Evolutionary conservation across 2,888 invertebrate genomes (phyloP).

Genomic region (Callyntrura sp.): DNA sequence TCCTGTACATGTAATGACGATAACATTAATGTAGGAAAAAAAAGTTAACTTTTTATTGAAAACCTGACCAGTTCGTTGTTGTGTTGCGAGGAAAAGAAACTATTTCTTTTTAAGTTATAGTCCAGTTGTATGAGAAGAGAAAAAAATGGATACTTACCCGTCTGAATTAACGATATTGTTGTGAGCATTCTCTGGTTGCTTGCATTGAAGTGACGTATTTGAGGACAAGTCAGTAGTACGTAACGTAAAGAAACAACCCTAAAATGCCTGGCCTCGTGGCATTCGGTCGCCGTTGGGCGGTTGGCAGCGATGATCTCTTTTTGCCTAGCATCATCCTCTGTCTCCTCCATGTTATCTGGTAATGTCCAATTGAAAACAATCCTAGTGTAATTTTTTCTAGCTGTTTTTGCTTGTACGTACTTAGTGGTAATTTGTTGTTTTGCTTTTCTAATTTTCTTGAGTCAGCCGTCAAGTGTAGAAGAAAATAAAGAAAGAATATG

Average conservation of each 20-base stretch:
- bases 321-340: conserved; percentile 93
- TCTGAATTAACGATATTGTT: background rate
- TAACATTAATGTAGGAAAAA: background rate
- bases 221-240: background rate
- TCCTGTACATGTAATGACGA: too few relatives aligned
- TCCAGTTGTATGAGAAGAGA: background rate
- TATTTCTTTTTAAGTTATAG: background rate
- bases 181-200: background rate
- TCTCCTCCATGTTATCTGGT: conserved; percentile 92
- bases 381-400: background rate
- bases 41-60: too few relatives aligned
- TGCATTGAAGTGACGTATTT: background rate
- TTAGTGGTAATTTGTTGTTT: background rate
- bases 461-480: background rate
- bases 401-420: background rate
- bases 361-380: conserved; percentile 71
- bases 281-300: conserved; percentile 94
- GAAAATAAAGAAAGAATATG: too few relatives aligned
- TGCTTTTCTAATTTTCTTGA: background rate
- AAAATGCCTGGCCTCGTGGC: conserved; percentile 94
- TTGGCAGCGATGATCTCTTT: conserved; percentile 95
- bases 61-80: background rate
- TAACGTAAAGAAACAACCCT: conserved; percentile 33
- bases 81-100: background rate
- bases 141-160: background rate